Conservation (phyloP, 1,140 invertebrate genomes). For the Mizuhopecten yessoensis region DNA sequence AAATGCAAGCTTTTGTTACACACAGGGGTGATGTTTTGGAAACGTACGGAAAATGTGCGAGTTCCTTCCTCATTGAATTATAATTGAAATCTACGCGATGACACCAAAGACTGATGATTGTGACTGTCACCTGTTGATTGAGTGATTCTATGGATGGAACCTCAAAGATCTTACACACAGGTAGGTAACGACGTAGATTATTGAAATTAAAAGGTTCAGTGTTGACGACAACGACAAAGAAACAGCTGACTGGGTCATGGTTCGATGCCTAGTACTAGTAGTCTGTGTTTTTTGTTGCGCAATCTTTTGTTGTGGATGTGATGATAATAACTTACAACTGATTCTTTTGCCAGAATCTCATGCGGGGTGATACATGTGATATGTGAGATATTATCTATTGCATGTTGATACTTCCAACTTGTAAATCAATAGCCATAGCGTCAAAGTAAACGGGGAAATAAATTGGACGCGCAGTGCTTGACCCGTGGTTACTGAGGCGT, state of each 20-base stretch:
- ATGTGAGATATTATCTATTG: no score
- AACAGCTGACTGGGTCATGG: neutral
- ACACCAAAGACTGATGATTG: neutral
- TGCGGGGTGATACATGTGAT: no score
- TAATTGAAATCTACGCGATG: neutral
- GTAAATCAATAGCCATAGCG: no score
- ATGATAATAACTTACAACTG: no score
- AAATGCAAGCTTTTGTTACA: neutral
- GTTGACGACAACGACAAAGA: neutral
- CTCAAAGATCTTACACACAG: neutral
- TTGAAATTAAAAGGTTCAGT: neutral
- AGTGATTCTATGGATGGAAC: neutral
- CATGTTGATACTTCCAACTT: no score
- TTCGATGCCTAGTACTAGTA: no score
- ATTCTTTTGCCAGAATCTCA: no score
- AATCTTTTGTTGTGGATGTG: no score
- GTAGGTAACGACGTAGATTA: neutral
- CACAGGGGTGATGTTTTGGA: slow-evolving; percentile 3
- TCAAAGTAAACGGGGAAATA: no score
- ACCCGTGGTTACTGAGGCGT: no score
- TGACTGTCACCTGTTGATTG: neutral
- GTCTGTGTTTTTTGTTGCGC: no score
- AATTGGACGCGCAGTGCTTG: no score
- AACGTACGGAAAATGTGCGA: slow-evolving; percentile 37
- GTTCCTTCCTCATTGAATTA: neutral